A percentile compares a stretch with the other conserved stretches of the same genome.
These are phyloP conservation scores for Steatocranus sp. DNA, from an alignment of 2,797 vertebrate species.

Conservation along the genomic window DNA sequence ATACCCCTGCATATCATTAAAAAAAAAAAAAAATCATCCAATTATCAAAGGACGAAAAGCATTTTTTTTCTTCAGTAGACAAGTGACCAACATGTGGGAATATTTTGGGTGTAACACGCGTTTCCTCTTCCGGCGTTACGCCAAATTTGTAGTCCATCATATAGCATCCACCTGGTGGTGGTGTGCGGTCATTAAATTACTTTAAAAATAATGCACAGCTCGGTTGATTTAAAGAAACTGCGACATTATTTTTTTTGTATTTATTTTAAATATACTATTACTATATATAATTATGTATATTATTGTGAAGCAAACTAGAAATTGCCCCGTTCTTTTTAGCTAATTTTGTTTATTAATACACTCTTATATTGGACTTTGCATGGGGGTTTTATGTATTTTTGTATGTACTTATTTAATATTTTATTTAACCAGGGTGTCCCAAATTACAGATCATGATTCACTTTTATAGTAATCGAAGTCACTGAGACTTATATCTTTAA, in stretches of 20 bases:
- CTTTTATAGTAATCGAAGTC: background rate
- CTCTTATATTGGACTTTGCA: background rate
- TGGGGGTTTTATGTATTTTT: background rate
- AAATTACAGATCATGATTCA: background rate
- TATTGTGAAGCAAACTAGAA: background rate
- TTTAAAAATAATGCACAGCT: background rate
- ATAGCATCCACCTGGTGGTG: background rate
- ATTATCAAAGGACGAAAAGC: background rate
- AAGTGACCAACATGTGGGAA: background rate
- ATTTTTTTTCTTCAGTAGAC: background rate
- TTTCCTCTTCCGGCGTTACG: constrained; percentile 46
- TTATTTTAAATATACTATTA: background rate
- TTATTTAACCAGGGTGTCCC: background rate
- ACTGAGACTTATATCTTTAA: background rate
- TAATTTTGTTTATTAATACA: background rate
- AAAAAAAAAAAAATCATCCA: background rate
- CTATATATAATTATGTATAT: background rate
- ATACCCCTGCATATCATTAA: background rate
- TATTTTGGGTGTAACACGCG: constrained; percentile 33
- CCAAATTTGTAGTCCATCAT: background rate
- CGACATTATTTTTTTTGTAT: background rate
- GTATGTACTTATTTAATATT: background rate
- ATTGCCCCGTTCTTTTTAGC: background rate
- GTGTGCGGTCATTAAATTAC: background rate
- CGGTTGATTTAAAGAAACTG: background rate